Evolutionary conservation across 1,140 invertebrate genomes (phyloP), one percentile per base, ranked within the genome.

Genomic region (Paracyclopina nana): DNA sequence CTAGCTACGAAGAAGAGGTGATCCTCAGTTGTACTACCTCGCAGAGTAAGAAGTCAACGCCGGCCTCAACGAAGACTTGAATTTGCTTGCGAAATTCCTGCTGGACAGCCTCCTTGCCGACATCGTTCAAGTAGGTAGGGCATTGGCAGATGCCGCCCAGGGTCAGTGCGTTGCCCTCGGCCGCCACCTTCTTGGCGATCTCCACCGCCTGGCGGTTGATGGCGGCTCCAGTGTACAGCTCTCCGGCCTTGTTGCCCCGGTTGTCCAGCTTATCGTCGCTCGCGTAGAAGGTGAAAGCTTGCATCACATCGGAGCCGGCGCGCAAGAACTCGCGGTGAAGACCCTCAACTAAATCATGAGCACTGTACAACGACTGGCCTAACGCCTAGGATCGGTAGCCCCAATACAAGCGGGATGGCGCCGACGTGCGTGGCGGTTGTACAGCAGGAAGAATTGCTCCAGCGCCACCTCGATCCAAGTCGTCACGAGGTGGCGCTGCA

Each of bases 251-350:
- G 45, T 67, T 63, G 4, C 65, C 65, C 29, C 65, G 46, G 53
- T 67, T 67, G 16, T 59, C 55, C 1, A 67, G 56, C 53, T 67
- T 67, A 54, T 67, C 65, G 41, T 67, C 65, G 42, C 60, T 64
- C 9, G 64, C 65, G 54, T 67, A 67, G 54, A 67, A 67, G 9
- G 65, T 67, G 34, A 67, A 64, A 1, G 65, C 62, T 44, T 67
- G 65, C 59, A 67, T 62, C 1, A 67, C 63, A 49, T 67, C 65
- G n/a, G 65, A 53, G n/a, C 65, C 65, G 0, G 65, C 63, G 2
- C 65, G 49, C 30, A 66, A 53, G 52, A 67, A 67, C 55, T 67
- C 65, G 2, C 65, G 46, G 46, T 49, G 46, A 5, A 49, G 46
- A 5, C n/a, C n/a, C n/a, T n/a, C n/a, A n/a, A n/a, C n/a, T n/a